A percentile compares a stretch with the other conserved stretches of the same genome.
Conservation (phyloP, 1,140 invertebrate species). For the Bombus impatiens region DNA sequence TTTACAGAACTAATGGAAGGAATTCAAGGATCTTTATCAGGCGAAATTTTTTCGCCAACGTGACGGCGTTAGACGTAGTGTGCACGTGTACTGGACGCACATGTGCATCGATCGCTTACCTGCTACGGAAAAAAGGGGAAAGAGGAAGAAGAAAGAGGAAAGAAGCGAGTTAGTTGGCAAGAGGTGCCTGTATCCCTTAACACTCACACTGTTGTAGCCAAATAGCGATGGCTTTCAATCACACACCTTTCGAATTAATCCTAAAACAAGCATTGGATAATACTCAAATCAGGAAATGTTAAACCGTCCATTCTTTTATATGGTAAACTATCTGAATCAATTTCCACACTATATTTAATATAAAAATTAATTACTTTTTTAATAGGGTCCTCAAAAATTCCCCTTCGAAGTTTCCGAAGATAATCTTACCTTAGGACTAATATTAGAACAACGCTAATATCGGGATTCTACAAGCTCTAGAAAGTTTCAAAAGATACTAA, state of each 20-base stretch:
- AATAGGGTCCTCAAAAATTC: background rate
- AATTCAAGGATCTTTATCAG: conserved; percentile 7
- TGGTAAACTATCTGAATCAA: background rate
- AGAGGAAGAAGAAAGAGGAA: conserved; percentile 49
- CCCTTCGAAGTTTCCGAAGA: background rate
- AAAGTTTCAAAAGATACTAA: background rate
- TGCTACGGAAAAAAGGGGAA: conserved; percentile 26
- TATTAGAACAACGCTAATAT: background rate
- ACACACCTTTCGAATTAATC: background rate
- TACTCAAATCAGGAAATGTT: background rate
- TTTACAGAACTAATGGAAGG: background rate
- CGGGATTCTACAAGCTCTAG: background rate
- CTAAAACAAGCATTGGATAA: background rate
- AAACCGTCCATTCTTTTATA: background rate
- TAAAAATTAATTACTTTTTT: background rate
- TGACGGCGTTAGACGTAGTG: background rate
- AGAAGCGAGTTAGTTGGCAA: conserved; percentile 40
- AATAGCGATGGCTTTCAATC: background rate
- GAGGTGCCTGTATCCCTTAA: conserved; percentile 6
- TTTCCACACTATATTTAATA: background rate
- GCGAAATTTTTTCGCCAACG: background rate
- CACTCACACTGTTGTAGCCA: background rate
- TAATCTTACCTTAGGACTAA: background rate
- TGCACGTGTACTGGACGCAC: conserved; percentile 26
- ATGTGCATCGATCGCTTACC: conserved; percentile 42